Evolutionary conservation across 2,888 invertebrate species (phyloP), one percentile per base, ranked within the genome.

Genomic region (Acanthoscelides obtectus): DNA sequence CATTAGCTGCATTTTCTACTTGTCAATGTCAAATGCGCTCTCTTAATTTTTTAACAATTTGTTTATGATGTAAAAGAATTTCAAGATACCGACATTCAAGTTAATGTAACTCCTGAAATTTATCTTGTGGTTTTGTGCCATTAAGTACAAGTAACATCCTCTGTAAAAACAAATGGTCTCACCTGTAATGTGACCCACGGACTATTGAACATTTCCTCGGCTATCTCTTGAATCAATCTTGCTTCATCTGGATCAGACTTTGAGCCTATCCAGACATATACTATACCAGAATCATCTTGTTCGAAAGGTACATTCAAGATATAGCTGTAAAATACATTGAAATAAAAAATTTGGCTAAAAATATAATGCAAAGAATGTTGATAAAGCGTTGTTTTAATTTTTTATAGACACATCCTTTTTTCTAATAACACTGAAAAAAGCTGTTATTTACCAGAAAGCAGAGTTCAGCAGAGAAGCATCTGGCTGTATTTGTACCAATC

Each of bases 211-310:
- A 96, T 95, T 81, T 95, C 92, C 82, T 96, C 95, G 0, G 98
- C 98, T 76, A 98, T 94, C 85, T 97, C 97, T 84, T 95, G 94
- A 68, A 95, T 89, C 71, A 98, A 88, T 72, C 93, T 89, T 0
- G 94, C 93, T 80, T 97, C 96, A 81, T 97, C 96, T 2, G 93
- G 89, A 82, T 94, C 93, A 67, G 94, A 89, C 83, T 94, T 93
- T 22, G 90, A 90, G 2, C 98, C 98, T 80, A 98, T 92, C 98
- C 98, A 98, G 69, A 96, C 96, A 86, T 98, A 98, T 71, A 97
- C 95, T 75, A 98, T 96, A 67, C 97, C 97, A 8, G 93, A 90
- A 79, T 91, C 90, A 68, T 93, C 92, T 78, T 94, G 94, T 83
- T 95, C 96, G 83, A 97, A 94, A 66, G 97, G 97, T 78, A 96